Evolutionary conservation across 2,888 invertebrate species (phyloP).

Genomic region (Arenicola marina): DNA sequence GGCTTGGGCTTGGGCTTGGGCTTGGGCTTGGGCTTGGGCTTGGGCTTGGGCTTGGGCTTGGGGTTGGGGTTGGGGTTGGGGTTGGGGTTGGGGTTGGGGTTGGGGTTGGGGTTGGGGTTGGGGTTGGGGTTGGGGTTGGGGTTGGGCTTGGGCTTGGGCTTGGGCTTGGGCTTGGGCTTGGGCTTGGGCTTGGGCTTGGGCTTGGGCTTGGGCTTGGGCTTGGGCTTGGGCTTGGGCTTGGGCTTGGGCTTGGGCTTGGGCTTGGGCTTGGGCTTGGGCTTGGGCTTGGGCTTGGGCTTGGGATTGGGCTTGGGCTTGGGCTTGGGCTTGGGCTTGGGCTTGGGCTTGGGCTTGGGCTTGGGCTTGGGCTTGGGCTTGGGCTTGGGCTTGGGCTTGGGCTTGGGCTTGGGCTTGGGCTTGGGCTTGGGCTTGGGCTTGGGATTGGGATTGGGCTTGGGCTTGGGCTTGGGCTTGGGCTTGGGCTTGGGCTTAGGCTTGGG

Average conservation of each 20-base stretch:
- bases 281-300: constrained; percentile 35
- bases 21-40: constrained; percentile 17
- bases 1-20: constrained; percentile 24
- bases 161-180: constrained; percentile 34
- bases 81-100: too few species aligned
- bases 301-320: constrained; percentile 39
- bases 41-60: constrained; percentile 24
- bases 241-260: constrained; percentile 36
- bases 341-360: constrained; percentile 2
- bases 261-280: constrained; percentile 31
- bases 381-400: constrained; percentile 36
- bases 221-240: constrained; percentile 36
- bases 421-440: constrained; percentile 40
- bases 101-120: too few species aligned
- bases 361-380: constrained; percentile 24
- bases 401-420: constrained; percentile 37
- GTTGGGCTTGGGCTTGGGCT: constrained; percentile 30
- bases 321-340: constrained; percentile 35
- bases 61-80: too few species aligned
- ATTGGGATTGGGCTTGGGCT: constrained; percentile 35
- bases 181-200: constrained; percentile 37
- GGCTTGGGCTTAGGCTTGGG: constrained; percentile 37
- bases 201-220: constrained; percentile 36
- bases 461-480: constrained; percentile 31
- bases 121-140: too few species aligned